Percentiles rank a stretch among this genome's conserved stretches.
Evolutionary conservation across 2,113 vertebrate species (phyloP).

Genomic region (Meriones unguiculatus): DNA sequence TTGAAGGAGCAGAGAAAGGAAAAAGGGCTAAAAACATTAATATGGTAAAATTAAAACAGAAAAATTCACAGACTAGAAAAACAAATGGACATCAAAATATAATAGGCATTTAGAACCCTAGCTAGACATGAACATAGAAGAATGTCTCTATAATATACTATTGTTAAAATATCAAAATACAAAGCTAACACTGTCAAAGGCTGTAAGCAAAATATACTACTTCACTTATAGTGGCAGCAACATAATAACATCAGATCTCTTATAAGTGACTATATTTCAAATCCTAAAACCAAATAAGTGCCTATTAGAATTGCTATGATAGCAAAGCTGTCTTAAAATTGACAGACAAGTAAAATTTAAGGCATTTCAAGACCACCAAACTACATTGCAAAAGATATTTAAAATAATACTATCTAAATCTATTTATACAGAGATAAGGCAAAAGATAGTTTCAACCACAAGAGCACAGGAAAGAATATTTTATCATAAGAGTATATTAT

Average conservation of each 20-base stretch:
- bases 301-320: neutral
- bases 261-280: neutral
- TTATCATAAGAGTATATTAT: neutral
- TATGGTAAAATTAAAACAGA: neutral
- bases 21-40: neutral
- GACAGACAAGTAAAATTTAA: neutral
- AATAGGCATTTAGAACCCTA: neutral
- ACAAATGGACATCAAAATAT: neutral
- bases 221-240: neutral
- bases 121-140: neutral
- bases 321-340: neutral
- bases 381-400: neutral
- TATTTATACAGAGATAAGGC: neutral
- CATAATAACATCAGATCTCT: neutral
- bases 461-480: neutral
- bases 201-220: neutral
- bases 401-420: neutral
- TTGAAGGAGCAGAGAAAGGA: neutral
- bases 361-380: neutral
- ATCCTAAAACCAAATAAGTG: neutral
- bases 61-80: neutral
- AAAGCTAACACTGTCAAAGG: neutral
- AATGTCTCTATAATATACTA: neutral
- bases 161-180: neutral
- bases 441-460: neutral